Conservation (phyloP, 2,797 vertebrate genomes). For the Taenioides sp. region DNA sequence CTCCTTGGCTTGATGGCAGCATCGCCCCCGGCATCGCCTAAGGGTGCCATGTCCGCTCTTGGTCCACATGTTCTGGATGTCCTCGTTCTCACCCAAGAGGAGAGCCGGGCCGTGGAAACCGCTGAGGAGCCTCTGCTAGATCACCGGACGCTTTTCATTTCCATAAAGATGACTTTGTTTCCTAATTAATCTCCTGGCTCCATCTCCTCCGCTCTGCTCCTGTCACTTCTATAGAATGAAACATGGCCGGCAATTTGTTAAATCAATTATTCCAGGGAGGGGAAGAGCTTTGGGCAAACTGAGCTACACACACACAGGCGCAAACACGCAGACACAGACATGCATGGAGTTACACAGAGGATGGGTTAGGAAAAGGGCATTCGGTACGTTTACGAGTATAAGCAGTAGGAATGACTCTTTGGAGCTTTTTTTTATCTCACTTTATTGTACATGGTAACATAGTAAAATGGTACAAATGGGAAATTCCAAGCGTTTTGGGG, state of each 20-base stretch:
- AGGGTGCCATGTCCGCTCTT: constrained; percentile 44
- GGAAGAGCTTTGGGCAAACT: constrained; percentile 51
- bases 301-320: constrained; percentile 12
- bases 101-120: constrained; percentile 42
- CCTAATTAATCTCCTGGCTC: constrained; percentile 79
- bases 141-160: constrained; percentile 77
- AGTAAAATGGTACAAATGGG: background rate
- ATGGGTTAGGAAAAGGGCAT: too few relatives aligned
- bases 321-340: constrained; percentile 11
- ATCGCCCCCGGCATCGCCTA: background rate
- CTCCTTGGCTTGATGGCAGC: too few relatives aligned
- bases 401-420: constrained; percentile 24
- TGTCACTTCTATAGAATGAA: constrained; percentile 78
- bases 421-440: background rate
- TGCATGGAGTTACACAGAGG: background rate
- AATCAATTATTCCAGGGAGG: constrained; percentile 78
- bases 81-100: constrained; percentile 58
- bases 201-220: constrained; percentile 67
- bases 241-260: constrained; percentile 79
- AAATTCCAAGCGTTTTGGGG: background rate
- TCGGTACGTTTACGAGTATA: background rate
- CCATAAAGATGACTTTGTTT: constrained; percentile 79
- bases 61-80: constrained; percentile 53
- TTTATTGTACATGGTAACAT: background rate
- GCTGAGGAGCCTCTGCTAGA: constrained; percentile 63